These are phyloP conservation scores for Apamea monoglypha DNA, from an alignment of 2,888 invertebrate species.

Conservation along the genomic window DNA sequence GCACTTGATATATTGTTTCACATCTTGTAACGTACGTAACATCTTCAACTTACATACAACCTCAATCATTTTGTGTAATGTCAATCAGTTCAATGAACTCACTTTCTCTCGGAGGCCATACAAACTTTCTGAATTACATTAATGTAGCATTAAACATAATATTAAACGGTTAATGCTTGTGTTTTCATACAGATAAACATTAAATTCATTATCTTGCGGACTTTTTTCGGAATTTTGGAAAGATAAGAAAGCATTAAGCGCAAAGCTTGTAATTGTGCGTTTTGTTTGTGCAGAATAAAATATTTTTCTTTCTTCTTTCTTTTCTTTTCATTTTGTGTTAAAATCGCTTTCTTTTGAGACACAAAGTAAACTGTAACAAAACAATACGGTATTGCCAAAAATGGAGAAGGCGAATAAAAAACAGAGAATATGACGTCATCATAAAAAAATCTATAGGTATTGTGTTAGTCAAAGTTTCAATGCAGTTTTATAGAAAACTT, in stretches of 20 bases:
- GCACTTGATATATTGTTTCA: constrained; percentile 13
- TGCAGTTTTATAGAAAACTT: neutral
- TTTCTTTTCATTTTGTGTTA: too few relatives aligned
- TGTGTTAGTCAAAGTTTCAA: neutral
- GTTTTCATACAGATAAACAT: constrained; percentile 41
- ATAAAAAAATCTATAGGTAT: neutral
- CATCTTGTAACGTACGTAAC: constrained; percentile 40
- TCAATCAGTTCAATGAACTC: constrained; percentile 64
- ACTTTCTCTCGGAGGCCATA: constrained; percentile 62
- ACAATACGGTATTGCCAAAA: neutral
- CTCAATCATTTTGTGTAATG: constrained; percentile 59
- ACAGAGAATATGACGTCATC: neutral
- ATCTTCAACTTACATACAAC: constrained; percentile 39
- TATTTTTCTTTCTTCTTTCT: too few relatives aligned
- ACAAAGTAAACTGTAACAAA: neutral
- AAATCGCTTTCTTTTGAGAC: constrained; percentile 18
- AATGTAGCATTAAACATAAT: constrained; percentile 54
- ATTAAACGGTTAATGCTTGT: constrained; percentile 45
- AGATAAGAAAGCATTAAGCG: constrained; percentile 8
- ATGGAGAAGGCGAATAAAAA: neutral
- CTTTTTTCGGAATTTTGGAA: constrained; percentile 1
- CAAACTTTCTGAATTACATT: constrained; percentile 63
- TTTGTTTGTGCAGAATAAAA: too few relatives aligned
- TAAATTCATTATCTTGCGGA: constrained; percentile 17
- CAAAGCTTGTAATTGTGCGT: too few relatives aligned